Evolutionary conservation across 2,888 invertebrate species (phyloP), one percentile per base, ranked within the genome.

Genomic region (Dione juno): DNA sequence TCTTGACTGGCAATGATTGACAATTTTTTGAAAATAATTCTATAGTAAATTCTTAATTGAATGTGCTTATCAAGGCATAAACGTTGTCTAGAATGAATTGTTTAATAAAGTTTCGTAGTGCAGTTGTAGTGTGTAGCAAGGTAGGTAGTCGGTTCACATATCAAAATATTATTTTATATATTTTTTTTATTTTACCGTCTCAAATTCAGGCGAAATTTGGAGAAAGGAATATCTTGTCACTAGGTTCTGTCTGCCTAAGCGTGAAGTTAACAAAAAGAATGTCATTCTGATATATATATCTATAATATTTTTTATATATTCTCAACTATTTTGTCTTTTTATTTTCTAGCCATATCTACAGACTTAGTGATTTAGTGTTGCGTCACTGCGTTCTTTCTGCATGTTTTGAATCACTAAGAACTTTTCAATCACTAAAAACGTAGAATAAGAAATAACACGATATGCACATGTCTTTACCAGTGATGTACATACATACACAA

Each of bases 401-500:
- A 45, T 45, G 14, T 45, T 45, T 48, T 19, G 10, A 48, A 5
- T 48, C 19, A 48, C 48, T 48, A 48, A 19, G 10, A 10, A 16
- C 19, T 19, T 10, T 10, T 19, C 19, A 16, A 10, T 10, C 19
- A 48, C 48, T 48, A 16, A 48, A 11, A 28, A 28, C 3, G 5
- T 50, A 50, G 48, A 50, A 21, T 50, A 50, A 50, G 11, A 41
- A 65, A 57, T 43, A 66, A 69, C 58, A 40, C 19, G 35, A 35
- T 69, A 37, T 59, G 54, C 67, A 57, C 59, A 48, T 45, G 52
- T 66, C 40, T 63, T 67, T 70, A 67, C 58, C 70, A 68, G 76
- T 69, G 72, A 80, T 76, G 84, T 86, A 88, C 87, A 80, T 82
- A 81, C 84, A 88, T 84, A 81, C 41, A 41, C 13, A 21, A 14